Evolutionary conservation across 2,888 invertebrate genomes (phyloP).

Genomic region (Eristalis tenax): DNA sequence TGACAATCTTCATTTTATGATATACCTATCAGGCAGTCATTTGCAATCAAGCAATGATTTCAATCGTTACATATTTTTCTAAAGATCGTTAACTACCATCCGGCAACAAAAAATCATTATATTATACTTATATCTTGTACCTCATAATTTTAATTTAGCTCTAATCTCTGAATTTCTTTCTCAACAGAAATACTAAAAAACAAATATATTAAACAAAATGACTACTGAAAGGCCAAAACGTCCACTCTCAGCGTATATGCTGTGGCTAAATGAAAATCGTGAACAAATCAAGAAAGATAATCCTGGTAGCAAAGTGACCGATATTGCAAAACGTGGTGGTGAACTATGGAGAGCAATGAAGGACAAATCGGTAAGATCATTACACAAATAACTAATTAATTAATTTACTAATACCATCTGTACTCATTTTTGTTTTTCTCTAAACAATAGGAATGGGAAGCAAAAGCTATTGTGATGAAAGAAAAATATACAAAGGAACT

Average conservation of each 20-base stretch:
- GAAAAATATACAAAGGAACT: conserved; percentile 94
- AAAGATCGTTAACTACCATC: too few relatives aligned
- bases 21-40: background rate
- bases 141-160: too few relatives aligned
- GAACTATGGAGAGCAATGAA: conserved; percentile 96
- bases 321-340: conserved; percentile 96
- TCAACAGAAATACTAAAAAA: background rate
- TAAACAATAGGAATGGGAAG: conserved; percentile 90
- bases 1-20: background rate
- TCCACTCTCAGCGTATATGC: conserved; percentile 95
- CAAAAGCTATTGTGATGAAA: conserved; percentile 92
- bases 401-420: background rate
- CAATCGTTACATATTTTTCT: too few relatives aligned
- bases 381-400: too few relatives aligned
- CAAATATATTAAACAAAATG: conserved; percentile 80
- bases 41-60: too few relatives aligned
- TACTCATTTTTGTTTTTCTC: conserved; percentile 11
- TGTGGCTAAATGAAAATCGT: conserved; percentile 95
- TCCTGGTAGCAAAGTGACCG: conserved; percentile 95
- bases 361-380: conserved; percentile 88
- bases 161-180: background rate
- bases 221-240: conserved; percentile 96
- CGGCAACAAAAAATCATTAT: too few relatives aligned
- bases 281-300: conserved; percentile 93
- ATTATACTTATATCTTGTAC: too few relatives aligned